Base-by-base conservation (phyloP, 2,888 invertebrate species). In the Pristionchus arcanus region DNA sequence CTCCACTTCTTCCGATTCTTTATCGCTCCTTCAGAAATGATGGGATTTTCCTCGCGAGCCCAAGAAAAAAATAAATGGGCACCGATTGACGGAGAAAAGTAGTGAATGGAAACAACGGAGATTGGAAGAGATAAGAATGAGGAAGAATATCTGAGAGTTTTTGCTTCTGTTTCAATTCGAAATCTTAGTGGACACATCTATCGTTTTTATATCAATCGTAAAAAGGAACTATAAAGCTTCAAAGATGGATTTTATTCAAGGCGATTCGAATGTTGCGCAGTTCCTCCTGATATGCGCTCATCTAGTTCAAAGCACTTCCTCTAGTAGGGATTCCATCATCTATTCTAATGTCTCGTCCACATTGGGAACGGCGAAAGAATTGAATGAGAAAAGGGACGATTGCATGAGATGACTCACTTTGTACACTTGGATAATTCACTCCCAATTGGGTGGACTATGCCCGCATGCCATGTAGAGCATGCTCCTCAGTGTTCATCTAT, bases 1-100 rank as follows among this genome's bases (percentile, higher is more conserved):
- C 42, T 49, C 53, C 81, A 42, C 81, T 81, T 53, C 81, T 53
- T 81, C 74, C 37, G 31, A 31, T 74, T 74, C 37, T 49, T 81
- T 49, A 49, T 49, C 28, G 37, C 74, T 74, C 74, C 13, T 49
- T 28, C 13, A 81, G 28, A 81, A 81, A 81, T 81, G 81, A 81
- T 81, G 81, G 81, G 81, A 81, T 81, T 74, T 74, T 74, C 74
- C 25, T 53, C 81, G 49, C 81, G n/a, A 42, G 81, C 28, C 81
- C n/a, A 53, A 81, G 81, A 81, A 81, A 21, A 37, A 37, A 74
- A 37, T 34, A 34, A 42, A 49, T 81, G n/a, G 49, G 81, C 63
- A 63, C 21, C 37, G 37, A 71, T 37, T 34, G 74, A 25, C 21
- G 63, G 74, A 74, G 74, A 31, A 16, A 77, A 37, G 25, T 42